Conservation (phyloP, 2,888 invertebrate genomes). For the Eremobia ochroleuca region DNA sequence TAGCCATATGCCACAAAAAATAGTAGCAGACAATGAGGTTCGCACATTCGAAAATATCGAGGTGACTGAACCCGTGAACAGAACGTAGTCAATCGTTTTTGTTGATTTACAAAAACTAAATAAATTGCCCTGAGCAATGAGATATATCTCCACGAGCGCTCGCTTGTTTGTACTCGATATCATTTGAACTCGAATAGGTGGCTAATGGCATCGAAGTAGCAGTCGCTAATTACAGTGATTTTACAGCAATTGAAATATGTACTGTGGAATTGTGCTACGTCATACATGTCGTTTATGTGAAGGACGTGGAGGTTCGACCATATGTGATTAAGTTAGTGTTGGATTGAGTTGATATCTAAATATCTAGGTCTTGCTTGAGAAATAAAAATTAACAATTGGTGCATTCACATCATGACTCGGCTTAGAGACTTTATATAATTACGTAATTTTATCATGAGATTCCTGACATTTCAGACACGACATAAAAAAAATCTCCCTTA, state of each 20-base stretch:
- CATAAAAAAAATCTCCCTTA: neutral
- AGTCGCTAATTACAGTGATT: conserved; percentile 63
- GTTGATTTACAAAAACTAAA: conserved; percentile 85
- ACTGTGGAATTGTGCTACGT: conserved; percentile 30
- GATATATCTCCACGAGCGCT: conserved; percentile 70
- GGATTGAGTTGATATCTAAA: neutral
- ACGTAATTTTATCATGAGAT: neutral
- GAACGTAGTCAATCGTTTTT: conserved; percentile 86
- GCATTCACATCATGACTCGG: neutral
- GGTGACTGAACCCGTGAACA: conserved; percentile 86
- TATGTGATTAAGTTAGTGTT: conserved; percentile 1
- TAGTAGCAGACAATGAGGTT: conserved; percentile 86
- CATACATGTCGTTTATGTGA: conserved; percentile 35
- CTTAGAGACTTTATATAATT: neutral
- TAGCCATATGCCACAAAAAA: conserved; percentile 88
- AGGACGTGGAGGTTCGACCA: conserved; percentile 14
- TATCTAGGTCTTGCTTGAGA: neutral
- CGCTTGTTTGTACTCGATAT: conserved; percentile 70
- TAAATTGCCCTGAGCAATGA: conserved; percentile 81
- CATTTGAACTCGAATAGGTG: conserved; percentile 64
- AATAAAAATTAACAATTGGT: neutral
- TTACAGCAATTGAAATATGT: conserved; percentile 43
- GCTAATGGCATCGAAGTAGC: conserved; percentile 64
- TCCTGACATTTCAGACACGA: neutral
- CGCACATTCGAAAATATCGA: conserved; percentile 87